Base-by-base conservation (phyloP, 53 echinoderm and acorn worm species). In the Hippasteria phrygiana region DNA sequence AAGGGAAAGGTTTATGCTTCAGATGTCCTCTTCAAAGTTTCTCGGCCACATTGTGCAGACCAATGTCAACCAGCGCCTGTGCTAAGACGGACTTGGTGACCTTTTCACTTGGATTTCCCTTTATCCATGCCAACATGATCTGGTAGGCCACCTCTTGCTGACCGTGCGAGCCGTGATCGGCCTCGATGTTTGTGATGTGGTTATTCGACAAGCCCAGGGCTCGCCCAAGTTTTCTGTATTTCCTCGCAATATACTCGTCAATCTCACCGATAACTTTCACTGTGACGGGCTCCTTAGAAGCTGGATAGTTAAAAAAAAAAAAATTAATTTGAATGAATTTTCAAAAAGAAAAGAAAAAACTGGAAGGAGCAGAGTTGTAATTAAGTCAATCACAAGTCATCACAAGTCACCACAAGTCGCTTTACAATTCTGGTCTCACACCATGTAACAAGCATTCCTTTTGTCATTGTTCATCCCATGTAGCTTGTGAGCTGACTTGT, bases 71-170 rank as follows among this genome's bases (percentile, higher is more conserved):
- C 43, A 72, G 73, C 1, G 40, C 41, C 41, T 43, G 8, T 17
- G 73, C 73, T 24, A 72, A 20, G 3, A 0, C 43, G 3, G 5
- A 3, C 26, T 43, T 72, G 41, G 73, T 72, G 24, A 26, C 24
- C 5, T 11, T 13, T 28, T 0, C 17, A 22, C 43, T 4, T 43
- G 16, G 20, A 24, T 34, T 40, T 18, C 73, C n/a, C 3, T 20
- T 59, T 20, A 12, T 17, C 73, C 73, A 72, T 14, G 40, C n/a
- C 27, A 72, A 34, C 43, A 72, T 43, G 41, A 72, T 33, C 43
- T 72, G 73, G 43, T 42, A 72, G 73, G 73, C 43, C 0, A 72
- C n/a, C 42, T 72, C 73, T 24, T 72, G 38, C 71, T 38, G 73
- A 2, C 43, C 43, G 0, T 42, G 1, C 1, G 7, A 7, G 4